Percentiles rank a stretch among this genome's conserved stretches.
Evolutionary conservation across 2,888 invertebrate genomes (phyloP).

Genomic region (Zygothrica quintamaculata): DNA sequence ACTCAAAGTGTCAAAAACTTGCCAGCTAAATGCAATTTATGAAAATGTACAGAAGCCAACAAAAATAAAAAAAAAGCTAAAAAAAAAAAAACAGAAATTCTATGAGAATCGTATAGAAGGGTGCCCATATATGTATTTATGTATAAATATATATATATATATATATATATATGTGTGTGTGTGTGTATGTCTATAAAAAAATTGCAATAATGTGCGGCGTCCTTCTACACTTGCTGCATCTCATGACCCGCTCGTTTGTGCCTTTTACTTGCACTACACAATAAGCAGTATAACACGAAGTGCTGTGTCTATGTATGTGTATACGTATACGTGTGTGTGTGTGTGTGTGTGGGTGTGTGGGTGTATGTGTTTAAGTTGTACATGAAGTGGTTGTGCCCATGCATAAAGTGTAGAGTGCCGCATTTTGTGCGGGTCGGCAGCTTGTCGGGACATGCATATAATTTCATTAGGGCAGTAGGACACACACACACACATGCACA

Average conservation of each 20-base stretch:
- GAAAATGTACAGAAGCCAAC: slow-evolving; percentile 54
- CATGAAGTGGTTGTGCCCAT: slow-evolving; percentile 45
- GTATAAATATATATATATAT: slow-evolving; percentile 4
- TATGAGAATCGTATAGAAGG: slow-evolving; percentile 25
- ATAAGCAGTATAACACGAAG: slow-evolving; percentile 8
- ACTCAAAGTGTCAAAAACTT: slow-evolving; percentile 68
- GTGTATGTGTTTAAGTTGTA: slow-evolving; percentile 25
- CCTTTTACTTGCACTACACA: slow-evolving; percentile 11
- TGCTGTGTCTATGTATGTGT: slow-evolving; percentile 1
- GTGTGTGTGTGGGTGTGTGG: slow-evolving; percentile 2
- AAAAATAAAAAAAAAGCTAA: slow-evolving; percentile 11
- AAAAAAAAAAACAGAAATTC: not conserved
- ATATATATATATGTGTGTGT: not conserved
- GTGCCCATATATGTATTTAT: slow-evolving; percentile 1
- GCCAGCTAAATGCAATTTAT: slow-evolving; percentile 71
- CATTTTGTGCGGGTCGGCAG: slow-evolving; percentile 58
- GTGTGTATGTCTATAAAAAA: slow-evolving; percentile 41
- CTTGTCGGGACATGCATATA: slow-evolving; percentile 54
- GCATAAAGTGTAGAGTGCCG: slow-evolving; percentile 46
- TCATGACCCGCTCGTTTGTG: not conserved
- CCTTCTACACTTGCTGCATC: slow-evolving; percentile 28
- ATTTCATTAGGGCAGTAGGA: slow-evolving; percentile 80
- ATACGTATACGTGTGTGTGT: slow-evolving; percentile 2
- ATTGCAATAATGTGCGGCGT: slow-evolving; percentile 51
- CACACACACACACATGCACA: slow-evolving; percentile 48